These are phyloP conservation scores for Rattus rattus DNA, from an alignment of 2,113 vertebrate species.

Conservation along the genomic window DNA sequence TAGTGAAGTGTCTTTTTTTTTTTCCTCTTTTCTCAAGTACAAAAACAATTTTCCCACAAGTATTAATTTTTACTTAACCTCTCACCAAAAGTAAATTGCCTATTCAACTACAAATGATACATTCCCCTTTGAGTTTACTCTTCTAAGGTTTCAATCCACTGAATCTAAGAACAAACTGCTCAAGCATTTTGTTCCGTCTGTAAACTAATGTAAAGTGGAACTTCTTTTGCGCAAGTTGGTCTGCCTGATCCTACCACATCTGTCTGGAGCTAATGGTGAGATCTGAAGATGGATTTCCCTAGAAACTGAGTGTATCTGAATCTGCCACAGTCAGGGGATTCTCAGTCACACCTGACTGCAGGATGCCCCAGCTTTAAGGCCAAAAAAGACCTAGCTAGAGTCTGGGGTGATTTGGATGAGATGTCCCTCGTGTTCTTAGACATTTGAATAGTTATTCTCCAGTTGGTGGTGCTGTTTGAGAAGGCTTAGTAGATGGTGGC, in stretches of 20 bases:
- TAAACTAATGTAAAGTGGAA: neutral
- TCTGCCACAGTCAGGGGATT: neutral
- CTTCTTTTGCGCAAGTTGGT: neutral
- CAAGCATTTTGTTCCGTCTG: neutral
- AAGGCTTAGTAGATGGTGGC: neutral
- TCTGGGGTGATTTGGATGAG: neutral
- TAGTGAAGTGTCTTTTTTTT: neutral
- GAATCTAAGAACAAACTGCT: neutral
- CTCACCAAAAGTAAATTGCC: conserved; percentile 10
- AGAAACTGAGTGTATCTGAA: neutral
- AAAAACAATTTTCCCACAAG: neutral
- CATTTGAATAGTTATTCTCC: neutral
- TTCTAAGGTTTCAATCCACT: neutral
- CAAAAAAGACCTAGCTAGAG: neutral
- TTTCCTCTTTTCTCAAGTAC: conserved; percentile 6
- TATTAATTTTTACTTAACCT: neutral
- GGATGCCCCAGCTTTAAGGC: neutral
- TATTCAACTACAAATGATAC: neutral
- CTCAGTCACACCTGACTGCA: neutral
- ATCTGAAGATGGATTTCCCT: neutral
- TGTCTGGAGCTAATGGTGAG: neutral
- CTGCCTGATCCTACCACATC: neutral
- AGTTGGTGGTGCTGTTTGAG: neutral
- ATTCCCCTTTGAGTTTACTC: conserved; percentile 12
- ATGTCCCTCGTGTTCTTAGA: too few relatives aligned